These are phyloP conservation scores for Lutra lutra DNA, from an alignment of 2,797 vertebrate genomes.

Conservation along the genomic window DNA sequence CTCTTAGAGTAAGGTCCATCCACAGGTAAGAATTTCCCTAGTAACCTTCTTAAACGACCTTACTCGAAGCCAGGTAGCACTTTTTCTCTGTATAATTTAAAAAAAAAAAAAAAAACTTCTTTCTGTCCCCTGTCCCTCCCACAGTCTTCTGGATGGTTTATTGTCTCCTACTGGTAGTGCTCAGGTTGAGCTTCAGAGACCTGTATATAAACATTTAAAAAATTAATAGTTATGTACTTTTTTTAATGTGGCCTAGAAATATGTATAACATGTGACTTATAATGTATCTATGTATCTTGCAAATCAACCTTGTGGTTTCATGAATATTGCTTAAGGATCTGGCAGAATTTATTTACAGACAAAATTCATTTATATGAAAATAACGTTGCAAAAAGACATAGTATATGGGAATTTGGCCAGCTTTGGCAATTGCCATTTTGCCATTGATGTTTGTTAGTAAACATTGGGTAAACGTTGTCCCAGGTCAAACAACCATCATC, in stretches of 20 bases:
- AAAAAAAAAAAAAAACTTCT: not conserved
- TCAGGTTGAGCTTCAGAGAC: not conserved
- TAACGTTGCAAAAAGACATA: not conserved
- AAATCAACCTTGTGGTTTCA: not conserved
- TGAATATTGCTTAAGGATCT: not conserved
- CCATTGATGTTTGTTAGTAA: not conserved
- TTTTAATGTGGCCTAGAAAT: not conserved
- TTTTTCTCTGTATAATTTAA: not conserved
- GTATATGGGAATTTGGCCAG: not conserved
- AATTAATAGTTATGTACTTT: not conserved
- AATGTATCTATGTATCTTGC: not conserved
- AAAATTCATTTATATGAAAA: not conserved
- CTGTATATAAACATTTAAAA: not conserved
- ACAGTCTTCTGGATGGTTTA: not conserved
- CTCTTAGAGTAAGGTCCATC: conserved; percentile 39
- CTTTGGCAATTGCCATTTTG: not conserved
- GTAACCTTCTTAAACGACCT: not conserved
- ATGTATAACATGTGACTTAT: not conserved
- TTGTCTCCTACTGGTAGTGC: not conserved
- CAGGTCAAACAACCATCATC: not conserved
- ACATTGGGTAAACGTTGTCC: not conserved
- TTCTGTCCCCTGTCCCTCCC: not conserved
- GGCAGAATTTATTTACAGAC: conserved; percentile 4
- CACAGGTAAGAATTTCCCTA: not conserved
- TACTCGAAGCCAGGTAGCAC: not conserved